Base-by-base conservation (phyloP, 2,888 invertebrate species). In the Amblyjoppa fuscipennis region DNA sequence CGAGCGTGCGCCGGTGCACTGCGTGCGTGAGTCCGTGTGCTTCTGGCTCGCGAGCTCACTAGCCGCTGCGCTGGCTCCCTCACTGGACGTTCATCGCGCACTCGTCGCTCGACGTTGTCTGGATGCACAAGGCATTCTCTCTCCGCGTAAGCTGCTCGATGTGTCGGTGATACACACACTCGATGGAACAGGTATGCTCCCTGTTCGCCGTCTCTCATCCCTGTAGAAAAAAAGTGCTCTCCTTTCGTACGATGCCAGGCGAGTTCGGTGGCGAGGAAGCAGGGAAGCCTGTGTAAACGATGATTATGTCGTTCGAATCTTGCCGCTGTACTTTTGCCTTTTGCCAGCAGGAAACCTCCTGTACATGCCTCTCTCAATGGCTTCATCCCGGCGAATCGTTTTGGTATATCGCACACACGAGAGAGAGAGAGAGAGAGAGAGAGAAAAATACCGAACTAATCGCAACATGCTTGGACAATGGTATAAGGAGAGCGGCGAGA, bases 391-490 rank as follows among this genome's bases (percentile, higher is more conserved):
- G n/a, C 6, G n/a, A 64, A 16, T 64, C 61, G 53, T 61, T 28
- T 13, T 28, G 13, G 28, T 11, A n/a, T 61, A 31, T 31, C 16
- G 31, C 31, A 6, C 31, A 64, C 64, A 31, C 31, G 28, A 16
- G 16, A 16, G 2, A 16, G 31, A 6, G 31, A 20, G 61, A 74
- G 73, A 70, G 73, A 75, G n/a, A n/a, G n/a, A n/a, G n/a, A n/a
- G n/a, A n/a, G n/a, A n/a, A n/a, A 80, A 83, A 83, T 85, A 80
- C 83, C 85, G 85, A 83, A 85, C 82, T 85, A 85, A 85, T 85
- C 85, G 85, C 85, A 76, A 85, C 85, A 83, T 76, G 85, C 73
- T 76, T 68, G 68, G 80, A 85, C 82, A 85, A 85, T 85, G 82
- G 82, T 64, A 64, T 68, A 77, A 38, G 45, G 31, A 13, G 51